Evolutionary conservation across 2,888 invertebrate genomes (phyloP).

Genomic region (Dasysyrphus tricinctus): DNA sequence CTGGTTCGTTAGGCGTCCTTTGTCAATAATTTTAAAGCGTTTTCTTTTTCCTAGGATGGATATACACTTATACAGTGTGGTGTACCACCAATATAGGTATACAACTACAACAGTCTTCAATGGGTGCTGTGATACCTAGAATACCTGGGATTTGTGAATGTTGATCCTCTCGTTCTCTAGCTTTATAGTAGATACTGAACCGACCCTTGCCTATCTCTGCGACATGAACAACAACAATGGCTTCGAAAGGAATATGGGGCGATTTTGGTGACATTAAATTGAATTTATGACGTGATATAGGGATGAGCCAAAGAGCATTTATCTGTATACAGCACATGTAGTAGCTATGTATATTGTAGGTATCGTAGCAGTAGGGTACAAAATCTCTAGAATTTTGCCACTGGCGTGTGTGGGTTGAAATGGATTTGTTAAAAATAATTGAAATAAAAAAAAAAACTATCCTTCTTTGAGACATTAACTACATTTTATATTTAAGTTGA

Average conservation of each 20-base stretch:
- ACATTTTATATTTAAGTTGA: not conserved
- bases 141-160: slow-evolving; percentile 65
- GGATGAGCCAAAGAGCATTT: slow-evolving; percentile 35
- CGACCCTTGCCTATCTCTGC: not conserved
- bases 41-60: slow-evolving; percentile 28
- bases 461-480: not conserved
- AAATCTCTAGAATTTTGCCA: not conserved
- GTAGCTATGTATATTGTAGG: not conserved
- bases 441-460: not conserved
- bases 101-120: not conserved
- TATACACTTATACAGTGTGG: not conserved
- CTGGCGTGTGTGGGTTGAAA: not conserved
- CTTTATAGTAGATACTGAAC: not conserved
- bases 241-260: slow-evolving; percentile 36
- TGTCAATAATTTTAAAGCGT: slow-evolving; percentile 63
- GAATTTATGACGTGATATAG: slow-evolving; percentile 65
- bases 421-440: slow-evolving; percentile 5
- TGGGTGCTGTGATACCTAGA: not conserved
- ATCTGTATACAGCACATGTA: slow-evolving; percentile 1
- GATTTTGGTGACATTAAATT: slow-evolving; percentile 66
- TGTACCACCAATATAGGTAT: not conserved
- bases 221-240: slow-evolving; percentile 26
- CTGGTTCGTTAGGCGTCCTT: slow-evolving; percentile 70
- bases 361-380: not conserved
- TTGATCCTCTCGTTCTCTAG: slow-evolving; percentile 36